Evolutionary conservation across 2,113 vertebrate species (phyloP).

Genomic region (Ceratotherium simum): DNA sequence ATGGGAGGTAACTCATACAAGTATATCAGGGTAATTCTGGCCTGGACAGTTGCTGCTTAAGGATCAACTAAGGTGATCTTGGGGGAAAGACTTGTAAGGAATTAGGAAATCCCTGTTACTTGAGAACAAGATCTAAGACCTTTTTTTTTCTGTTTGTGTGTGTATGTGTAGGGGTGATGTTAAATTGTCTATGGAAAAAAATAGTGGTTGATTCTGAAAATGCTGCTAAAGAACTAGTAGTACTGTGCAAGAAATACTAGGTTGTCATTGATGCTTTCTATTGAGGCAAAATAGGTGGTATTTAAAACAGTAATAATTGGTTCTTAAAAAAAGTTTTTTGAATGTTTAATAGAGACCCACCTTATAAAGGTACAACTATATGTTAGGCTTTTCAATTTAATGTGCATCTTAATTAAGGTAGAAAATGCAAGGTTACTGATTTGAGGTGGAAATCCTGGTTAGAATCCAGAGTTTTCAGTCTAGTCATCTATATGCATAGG

Average conservation of each 20-base stretch:
- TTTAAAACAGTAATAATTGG: slow-evolving; percentile 20
- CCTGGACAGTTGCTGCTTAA: background rate
- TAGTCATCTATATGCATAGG: background rate
- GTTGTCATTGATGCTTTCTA: slow-evolving; percentile 29
- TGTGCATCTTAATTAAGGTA: background rate
- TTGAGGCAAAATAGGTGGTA: slow-evolving; percentile 18
- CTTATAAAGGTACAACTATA: background rate
- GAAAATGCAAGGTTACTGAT: slow-evolving; percentile 10
- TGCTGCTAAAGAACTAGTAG: background rate
- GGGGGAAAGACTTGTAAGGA: background rate
- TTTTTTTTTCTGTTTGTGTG: background rate
- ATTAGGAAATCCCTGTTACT: background rate
- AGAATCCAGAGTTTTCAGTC: slow-evolving; percentile 37
- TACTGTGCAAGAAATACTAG: slow-evolving; percentile 26
- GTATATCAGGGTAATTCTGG: background rate
- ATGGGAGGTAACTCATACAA: background rate
- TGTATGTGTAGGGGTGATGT: background rate
- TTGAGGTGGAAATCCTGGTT: background rate
- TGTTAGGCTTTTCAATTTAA: slow-evolving; percentile 27
- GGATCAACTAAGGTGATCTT: slow-evolving; percentile 5
- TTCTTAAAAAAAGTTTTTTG: slow-evolving; percentile 1
- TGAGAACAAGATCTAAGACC: background rate
- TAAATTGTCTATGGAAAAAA: slow-evolving; percentile 37
- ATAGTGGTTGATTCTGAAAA: slow-evolving; percentile 25
- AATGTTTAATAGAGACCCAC: background rate